These are phyloP conservation scores for Pelecanus crispus DNA, from an alignment of 2,113 vertebrate species.

Conservation along the genomic window DNA sequence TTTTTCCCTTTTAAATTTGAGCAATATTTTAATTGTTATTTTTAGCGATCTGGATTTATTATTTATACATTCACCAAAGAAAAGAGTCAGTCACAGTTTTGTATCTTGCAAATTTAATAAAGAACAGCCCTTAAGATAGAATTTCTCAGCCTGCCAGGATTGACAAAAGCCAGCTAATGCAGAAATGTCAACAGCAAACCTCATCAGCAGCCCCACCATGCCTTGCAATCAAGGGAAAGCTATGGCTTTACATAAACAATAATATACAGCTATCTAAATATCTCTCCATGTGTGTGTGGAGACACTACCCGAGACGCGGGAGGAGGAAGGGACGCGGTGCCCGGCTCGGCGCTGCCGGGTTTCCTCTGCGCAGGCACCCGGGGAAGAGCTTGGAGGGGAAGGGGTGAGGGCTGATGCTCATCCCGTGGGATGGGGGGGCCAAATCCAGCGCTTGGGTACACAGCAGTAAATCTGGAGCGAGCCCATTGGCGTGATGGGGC, in stretches of 20 bases:
- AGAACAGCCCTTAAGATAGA: conserved; percentile 79
- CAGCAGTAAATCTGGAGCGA: not conserved
- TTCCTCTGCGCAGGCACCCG: accelerated
- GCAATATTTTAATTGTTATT: conserved; percentile 74
- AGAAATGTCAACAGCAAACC: conserved; percentile 77
- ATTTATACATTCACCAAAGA: conserved; percentile 73
- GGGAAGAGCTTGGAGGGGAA: accelerated
- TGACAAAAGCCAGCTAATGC: conserved; percentile 77
- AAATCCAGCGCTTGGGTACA: accelerated
- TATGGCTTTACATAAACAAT: conserved; percentile 64
- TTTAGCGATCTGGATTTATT: conserved; percentile 64
- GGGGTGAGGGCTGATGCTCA: not conserved
- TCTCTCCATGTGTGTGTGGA: not conserved
- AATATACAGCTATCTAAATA: conserved; percentile 45
- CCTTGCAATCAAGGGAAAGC: conserved; percentile 62
- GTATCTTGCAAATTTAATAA: conserved; percentile 83
- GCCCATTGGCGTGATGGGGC: accelerated
- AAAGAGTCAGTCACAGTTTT: conserved; percentile 77
- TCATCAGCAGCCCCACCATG: conserved; percentile 65
- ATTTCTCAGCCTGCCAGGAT: conserved; percentile 75
- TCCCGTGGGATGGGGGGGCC: not conserved
- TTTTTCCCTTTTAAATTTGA: conserved; percentile 54
- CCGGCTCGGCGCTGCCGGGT: not conserved
- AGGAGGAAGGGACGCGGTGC: not conserved
- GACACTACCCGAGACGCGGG: not conserved